A percentile compares a stretch with the other conserved stretches of the same genome.
phyloP scores from a whole-genome alignment of 2,888 invertebrate species.

The Glaucopsyche alexis region DNA sequence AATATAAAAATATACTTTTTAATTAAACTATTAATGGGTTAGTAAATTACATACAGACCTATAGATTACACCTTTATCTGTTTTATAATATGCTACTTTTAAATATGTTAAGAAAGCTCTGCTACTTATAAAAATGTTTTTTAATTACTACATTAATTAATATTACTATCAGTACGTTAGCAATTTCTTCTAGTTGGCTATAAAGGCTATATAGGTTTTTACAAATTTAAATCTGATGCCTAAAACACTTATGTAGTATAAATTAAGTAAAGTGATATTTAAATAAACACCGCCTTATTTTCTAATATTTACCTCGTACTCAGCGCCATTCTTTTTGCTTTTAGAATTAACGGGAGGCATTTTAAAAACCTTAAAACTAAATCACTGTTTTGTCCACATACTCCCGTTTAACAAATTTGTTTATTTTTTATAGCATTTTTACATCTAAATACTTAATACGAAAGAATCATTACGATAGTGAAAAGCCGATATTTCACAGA shows the following conservation, averaged over 20 bases:
- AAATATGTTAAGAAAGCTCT: background rate
- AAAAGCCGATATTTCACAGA: constrained; percentile 27
- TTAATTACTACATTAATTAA: background rate
- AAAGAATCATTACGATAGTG: background rate
- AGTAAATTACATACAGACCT: background rate
- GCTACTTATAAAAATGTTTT: background rate
- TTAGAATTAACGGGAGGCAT: constrained; percentile 76
- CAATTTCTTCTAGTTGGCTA: background rate
- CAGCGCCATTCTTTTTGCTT: constrained; percentile 69
- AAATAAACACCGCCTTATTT: constrained; percentile 33
- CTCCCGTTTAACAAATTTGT: background rate
- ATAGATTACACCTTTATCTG: too few species aligned
- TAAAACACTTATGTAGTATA: background rate
- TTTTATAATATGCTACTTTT: too few species aligned
- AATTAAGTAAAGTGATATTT: background rate
- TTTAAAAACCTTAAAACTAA: constrained; percentile 36
- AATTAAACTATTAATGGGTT: background rate
- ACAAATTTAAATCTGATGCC: background rate
- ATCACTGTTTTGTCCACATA: constrained; percentile 1
- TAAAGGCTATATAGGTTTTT: background rate
- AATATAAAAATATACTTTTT: constrained; percentile 45
- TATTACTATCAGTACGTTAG: background rate
- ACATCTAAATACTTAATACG: background rate
- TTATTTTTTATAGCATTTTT: constrained; percentile 20
- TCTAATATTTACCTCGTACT: constrained; percentile 70